Evolutionary conservation across 2,888 invertebrate species (phyloP).

Genomic region (Sphinx pinastri): DNA sequence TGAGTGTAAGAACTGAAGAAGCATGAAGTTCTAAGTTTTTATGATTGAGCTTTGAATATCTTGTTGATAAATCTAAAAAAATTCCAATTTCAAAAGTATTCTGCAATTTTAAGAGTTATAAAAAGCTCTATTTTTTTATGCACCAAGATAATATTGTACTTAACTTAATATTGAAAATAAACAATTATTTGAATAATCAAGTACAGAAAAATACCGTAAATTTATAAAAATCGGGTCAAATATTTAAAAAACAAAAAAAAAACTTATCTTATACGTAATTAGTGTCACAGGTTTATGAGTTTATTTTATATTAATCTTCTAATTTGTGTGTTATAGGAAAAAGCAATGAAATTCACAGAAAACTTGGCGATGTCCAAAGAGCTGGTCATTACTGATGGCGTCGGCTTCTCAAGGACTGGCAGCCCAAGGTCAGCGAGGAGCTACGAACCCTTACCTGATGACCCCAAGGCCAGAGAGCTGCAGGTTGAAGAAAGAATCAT

Average conservation of each 20-base stretch:
- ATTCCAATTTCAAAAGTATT: no score
- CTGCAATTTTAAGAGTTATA: no score
- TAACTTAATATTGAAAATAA: no score
- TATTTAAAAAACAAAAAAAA: no score
- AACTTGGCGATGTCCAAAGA: constrained; percentile 75
- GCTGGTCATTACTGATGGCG: constrained; percentile 67
- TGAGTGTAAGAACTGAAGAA: not conserved
- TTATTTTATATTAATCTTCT: not conserved
- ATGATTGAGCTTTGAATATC: not conserved
- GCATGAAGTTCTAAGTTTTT: not conserved
- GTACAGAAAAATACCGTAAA: no score
- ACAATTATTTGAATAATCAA: no score
- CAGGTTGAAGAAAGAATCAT: constrained; percentile 76
- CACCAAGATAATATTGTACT: no score
- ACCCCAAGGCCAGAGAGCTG: constrained; percentile 71
- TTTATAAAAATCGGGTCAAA: no score
- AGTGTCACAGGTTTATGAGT: not conserved
- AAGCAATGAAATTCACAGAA: constrained; percentile 77
- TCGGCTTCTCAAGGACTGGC: constrained; percentile 71
- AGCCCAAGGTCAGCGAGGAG: constrained; percentile 74
- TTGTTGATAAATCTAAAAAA: not conserved
- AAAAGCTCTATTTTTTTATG: no score
- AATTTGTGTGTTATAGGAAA: constrained; percentile 64
- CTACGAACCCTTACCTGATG: constrained; percentile 72
- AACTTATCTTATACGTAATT: not conserved